Base-by-base conservation (phyloP, 2,888 invertebrate genomes). In the Scrobipalpa costella region DNA sequence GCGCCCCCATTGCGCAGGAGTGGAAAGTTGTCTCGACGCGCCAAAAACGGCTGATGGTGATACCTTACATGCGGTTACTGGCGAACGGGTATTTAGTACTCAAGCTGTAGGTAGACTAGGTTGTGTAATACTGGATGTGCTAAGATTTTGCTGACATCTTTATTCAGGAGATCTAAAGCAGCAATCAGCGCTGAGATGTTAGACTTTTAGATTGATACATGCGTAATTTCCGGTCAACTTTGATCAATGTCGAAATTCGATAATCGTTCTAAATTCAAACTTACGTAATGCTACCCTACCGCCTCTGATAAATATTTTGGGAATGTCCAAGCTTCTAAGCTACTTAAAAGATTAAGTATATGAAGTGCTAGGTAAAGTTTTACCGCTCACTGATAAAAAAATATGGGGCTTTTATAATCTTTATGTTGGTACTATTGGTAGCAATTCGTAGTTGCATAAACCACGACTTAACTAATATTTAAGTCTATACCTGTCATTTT, bases 1-100 rank as follows among this genome's bases (percentile, higher is more conserved):
- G 19, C 77, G 82, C 74, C 78, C 80, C 74, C 75, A 55, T 64
- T 79, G 72, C 74, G 70, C 74, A 75, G 76, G 75, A 81, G 74
- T 83, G 78, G 82, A 85, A 85, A 85, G 85, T 82, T 80, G 83
- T 72, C 76, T 74, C 73, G 64, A 67, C 72, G 63, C 70, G 63
- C 85, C 85, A 77, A 84, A 85, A 82, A 76, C 66, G 84, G 81
- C 34, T 61, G 62, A 52, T 17, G 59, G 50, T 61, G 73, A 74
- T 69, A 70, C 73, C 75, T 73, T 73, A 73, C 71, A 65, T 68
- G 76, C 72, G 49, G 69, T 72, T 67, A 71, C 52, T 67, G 63
- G 64, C 57, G 61, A 63, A 63, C 61, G 62, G 50, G 57, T 61
- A 65, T 63, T 61, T 61, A 36, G 13, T 64, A 49, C 17, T 27